Base-by-base conservation (phyloP, 2,888 invertebrate genomes). In the Coenonympha glycerion region DNA sequence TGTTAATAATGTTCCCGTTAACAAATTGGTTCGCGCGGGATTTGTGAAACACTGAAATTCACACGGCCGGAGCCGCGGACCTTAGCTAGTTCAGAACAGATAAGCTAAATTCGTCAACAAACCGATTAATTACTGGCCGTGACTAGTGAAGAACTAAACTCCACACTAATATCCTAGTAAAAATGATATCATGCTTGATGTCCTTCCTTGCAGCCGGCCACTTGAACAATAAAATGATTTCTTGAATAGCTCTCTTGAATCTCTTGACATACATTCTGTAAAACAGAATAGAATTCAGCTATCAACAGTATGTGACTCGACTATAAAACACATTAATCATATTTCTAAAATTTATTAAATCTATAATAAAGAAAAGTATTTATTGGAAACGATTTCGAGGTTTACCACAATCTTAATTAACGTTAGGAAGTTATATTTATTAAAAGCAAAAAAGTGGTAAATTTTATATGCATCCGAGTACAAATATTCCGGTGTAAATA, bases 161-260 rank as follows among this genome's bases (percentile, higher is more conserved):
- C 6, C 13, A 24, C n/a, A 44, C 37, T 51, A 47, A 55, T 52
- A 54, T 56, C 56, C 56, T 60, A 58, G 49, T 56, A 44, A 19
- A n/a, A 53, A 53, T 51, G 49, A 70, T 78, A 73, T 75, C 71
- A 63, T 60, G 64, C 76, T 60, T 47, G 76, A 60, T 63, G 80
- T 76, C 82, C 82, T 82, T 80, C 73, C 66, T 69, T 56, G 56
- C 59, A 69, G 65, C 63, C 65, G 62, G 58, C 62, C 58, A 77
- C 74, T 76, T 69, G 76, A 75, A 79, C 78, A 79, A 78, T 80
- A 82, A 81, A 80, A 79, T 71, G 65, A 73, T 58, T 58, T 59
- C 66, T 68, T 56, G 61, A 66, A 72, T 70, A 68, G 65, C 59
- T 59, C 71, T 67, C 74, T 71, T 69, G 76, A 69, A 71, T 68